A percentile compares a stretch with the other conserved stretches of the same genome.
These are phyloP conservation scores for Hemibagrus wyckioides DNA, from an alignment of 2,113 vertebrate genomes.

Conservation along the genomic window DNA sequence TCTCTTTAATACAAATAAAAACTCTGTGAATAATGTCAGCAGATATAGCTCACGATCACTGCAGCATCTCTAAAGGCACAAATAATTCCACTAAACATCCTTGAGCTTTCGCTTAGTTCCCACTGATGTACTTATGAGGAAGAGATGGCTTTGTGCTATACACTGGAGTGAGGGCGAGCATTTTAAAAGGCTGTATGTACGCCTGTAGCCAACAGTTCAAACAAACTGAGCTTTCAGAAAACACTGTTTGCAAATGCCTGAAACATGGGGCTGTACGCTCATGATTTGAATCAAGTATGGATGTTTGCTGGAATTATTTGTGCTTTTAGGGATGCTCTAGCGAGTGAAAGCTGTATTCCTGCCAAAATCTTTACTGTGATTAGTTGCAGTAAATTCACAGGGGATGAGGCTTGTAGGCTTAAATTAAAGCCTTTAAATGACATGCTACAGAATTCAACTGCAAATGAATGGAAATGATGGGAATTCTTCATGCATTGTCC, in stretches of 20 bases:
- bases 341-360: not conserved
- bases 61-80: not conserved
- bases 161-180: not conserved
- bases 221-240: not conserved
- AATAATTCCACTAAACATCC: not conserved
- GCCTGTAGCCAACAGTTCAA: not conserved
- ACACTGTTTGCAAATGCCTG: not conserved
- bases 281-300: not conserved
- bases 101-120: not conserved
- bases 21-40: not conserved
- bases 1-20: not conserved
- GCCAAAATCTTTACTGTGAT: not conserved
- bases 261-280: not conserved
- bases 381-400: not conserved
- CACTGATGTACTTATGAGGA: not conserved
- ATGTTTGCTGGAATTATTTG: not conserved
- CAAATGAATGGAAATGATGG: not conserved
- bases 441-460: not conserved
- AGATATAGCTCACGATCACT: not conserved
- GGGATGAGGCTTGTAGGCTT: not conserved
- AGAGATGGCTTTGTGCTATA: not conserved
- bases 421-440: not conserved
- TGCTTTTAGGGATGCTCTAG: not conserved
- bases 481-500: not conserved
- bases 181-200: not conserved